These are phyloP conservation scores for Meteorus colon DNA, from an alignment of 2,888 invertebrate genomes.

Conservation along the genomic window DNA sequence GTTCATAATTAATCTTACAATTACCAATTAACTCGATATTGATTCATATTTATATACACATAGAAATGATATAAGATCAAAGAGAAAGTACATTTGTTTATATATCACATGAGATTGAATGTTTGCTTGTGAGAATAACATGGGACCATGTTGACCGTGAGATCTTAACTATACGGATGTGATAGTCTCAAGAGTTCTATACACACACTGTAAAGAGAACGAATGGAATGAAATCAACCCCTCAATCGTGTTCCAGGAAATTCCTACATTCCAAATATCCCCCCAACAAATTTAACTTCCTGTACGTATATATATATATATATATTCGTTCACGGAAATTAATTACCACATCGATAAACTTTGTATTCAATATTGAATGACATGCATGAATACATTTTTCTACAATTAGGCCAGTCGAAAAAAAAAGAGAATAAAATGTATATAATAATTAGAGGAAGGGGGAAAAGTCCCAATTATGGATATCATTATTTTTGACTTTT, in stretches of 20 bases:
- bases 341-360: not conserved
- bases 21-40: constrained; percentile 3
- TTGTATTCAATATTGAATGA: not conserved
- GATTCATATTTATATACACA: not conserved
- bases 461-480: not conserved
- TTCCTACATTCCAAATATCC: constrained; percentile 11
- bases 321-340: not conserved
- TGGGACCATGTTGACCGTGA: not conserved
- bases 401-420: not conserved
- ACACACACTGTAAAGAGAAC: not conserved
- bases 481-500: not conserved
- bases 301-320: not conserved
- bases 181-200: no score
- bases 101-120: not conserved
- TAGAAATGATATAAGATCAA: not conserved
- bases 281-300: constrained; percentile 10
- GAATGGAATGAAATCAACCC: constrained; percentile 4
- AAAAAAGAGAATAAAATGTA: not conserved
- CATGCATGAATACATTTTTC: not conserved
- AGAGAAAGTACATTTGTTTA: constrained; percentile 1
- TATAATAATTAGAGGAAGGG: not conserved
- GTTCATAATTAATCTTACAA: constrained; percentile 1
- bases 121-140: not conserved
- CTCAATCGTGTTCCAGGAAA: constrained; percentile 6
- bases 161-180: constrained; percentile 9